A percentile compares a stretch with the other conserved stretches of the same genome.
phyloP scores from a whole-genome alignment of 2,113 vertebrate genomes.

The Chloebia gouldiae region DNA sequence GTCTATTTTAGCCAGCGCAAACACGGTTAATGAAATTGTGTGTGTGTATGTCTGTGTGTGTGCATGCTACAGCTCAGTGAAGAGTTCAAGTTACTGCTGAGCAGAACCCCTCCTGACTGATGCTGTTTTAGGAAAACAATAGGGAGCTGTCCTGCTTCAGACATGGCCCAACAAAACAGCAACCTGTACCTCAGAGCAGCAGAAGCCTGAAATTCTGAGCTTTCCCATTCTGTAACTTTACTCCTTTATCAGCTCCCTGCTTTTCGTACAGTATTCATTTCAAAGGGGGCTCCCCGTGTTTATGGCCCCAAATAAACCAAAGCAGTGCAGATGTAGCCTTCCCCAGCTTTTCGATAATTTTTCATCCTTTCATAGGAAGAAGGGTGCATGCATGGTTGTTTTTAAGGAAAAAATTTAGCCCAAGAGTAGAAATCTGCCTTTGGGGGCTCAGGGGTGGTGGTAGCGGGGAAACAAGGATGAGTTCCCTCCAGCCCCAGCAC shows the following conservation, averaged over 20 bases:
- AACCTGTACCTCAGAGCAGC: neutral
- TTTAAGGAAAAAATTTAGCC: neutral
- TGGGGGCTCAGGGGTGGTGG: neutral
- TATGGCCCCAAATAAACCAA: conserved; percentile 24
- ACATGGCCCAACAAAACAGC: neutral
- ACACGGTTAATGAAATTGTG: neutral
- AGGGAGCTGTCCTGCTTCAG: neutral
- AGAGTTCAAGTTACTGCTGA: neutral
- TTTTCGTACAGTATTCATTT: conserved; percentile 43
- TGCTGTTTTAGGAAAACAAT: neutral
- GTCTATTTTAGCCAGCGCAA: neutral
- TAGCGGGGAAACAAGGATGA: neutral
- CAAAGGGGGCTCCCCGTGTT: conserved; percentile 23
- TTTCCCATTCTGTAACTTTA: neutral
- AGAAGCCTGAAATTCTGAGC: neutral
- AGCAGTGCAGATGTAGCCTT: neutral
- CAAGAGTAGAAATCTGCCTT: neutral
- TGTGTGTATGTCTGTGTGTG: neutral
- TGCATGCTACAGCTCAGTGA: neutral
- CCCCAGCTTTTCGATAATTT: neutral
- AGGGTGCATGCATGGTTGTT: neutral
- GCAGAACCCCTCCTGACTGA: neutral
- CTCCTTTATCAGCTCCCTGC: neutral
- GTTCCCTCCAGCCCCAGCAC: neutral
- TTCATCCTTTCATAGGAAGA: neutral